phyloP scores from a whole-genome alignment of 1,140 invertebrate genomes.

The Pteromalus puparum region DNA sequence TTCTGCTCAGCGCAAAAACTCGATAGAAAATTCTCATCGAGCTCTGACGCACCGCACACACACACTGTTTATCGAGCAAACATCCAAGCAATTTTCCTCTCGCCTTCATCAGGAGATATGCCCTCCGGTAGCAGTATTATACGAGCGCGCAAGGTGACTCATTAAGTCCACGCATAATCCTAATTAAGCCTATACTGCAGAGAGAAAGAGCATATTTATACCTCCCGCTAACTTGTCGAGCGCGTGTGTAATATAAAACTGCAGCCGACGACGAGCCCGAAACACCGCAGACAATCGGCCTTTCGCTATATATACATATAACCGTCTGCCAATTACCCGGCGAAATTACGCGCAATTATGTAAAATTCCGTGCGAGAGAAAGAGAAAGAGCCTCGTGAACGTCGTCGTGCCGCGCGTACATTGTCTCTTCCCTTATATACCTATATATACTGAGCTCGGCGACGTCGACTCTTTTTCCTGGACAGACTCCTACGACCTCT shows the following conservation, averaged over 20 bases:
- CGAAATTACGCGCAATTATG: slow-evolving; percentile 33
- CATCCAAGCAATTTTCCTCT: background rate
- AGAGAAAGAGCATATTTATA: background rate
- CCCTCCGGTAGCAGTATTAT: background rate
- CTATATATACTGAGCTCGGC: too few relatives aligned
- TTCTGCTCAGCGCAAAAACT: too few relatives aligned
- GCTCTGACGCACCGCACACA: background rate
- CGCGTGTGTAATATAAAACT: background rate
- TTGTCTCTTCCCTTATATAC: background rate
- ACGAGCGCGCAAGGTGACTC: background rate
- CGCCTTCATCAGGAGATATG: background rate
- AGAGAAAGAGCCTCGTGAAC: background rate
- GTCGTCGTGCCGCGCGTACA: background rate
- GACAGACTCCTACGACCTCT: background rate
- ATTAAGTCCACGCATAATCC: slow-evolving; percentile 25
- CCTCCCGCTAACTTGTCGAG: background rate
- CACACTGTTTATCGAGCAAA: background rate
- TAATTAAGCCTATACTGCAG: slow-evolving; percentile 15
- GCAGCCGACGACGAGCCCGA: background rate
- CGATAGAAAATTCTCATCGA: background rate
- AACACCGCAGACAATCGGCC: background rate
- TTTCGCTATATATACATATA: background rate
- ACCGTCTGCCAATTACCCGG: background rate
- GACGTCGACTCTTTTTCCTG: background rate
- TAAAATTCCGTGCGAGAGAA: slow-evolving; percentile 5